phyloP scores from a whole-genome alignment of 2,888 invertebrate genomes.

The Nineta flava region DNA sequence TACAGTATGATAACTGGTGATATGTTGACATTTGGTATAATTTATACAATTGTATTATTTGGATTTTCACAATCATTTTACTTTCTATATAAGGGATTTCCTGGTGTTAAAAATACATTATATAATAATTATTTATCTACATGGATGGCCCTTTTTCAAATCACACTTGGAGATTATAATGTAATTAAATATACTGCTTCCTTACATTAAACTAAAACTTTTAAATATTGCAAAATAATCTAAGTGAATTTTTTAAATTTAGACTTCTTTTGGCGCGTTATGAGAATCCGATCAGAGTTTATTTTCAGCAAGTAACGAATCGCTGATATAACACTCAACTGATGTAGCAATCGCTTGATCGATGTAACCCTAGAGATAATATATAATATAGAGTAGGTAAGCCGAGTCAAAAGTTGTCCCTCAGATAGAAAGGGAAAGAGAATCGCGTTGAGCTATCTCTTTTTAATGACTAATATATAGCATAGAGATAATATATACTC shows the following conservation, averaged over 20 bases:
- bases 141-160: constrained; percentile 96
- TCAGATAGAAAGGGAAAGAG: too few species aligned
- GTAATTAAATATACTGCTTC: constrained; percentile 37
- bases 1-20: constrained; percentile 99
- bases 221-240: background rate
- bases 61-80: constrained; percentile 93
- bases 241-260: background rate
- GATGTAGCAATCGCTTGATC: too few species aligned
- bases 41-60: constrained; percentile 85
- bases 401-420: too few species aligned
- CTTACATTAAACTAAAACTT: background rate
- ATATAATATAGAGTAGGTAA: too few species aligned
- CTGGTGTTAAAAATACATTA: constrained; percentile 62
- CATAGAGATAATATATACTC: too few species aligned
- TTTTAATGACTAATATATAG: too few species aligned
- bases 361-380: too few species aligned
- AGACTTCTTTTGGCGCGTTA: background rate
- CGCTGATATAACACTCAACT: too few species aligned
- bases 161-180: constrained; percentile 94
- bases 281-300: too few species aligned
- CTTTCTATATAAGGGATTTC: constrained; percentile 85
- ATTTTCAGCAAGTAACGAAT: too few species aligned
- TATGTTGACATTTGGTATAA: constrained; percentile 96
- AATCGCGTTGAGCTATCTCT: too few species aligned
- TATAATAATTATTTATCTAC: constrained; percentile 79